Evolutionary conservation across 2,113 vertebrate species (phyloP), one percentile per base, ranked within the genome.

Genomic region (Pluvianellus socialis): DNA sequence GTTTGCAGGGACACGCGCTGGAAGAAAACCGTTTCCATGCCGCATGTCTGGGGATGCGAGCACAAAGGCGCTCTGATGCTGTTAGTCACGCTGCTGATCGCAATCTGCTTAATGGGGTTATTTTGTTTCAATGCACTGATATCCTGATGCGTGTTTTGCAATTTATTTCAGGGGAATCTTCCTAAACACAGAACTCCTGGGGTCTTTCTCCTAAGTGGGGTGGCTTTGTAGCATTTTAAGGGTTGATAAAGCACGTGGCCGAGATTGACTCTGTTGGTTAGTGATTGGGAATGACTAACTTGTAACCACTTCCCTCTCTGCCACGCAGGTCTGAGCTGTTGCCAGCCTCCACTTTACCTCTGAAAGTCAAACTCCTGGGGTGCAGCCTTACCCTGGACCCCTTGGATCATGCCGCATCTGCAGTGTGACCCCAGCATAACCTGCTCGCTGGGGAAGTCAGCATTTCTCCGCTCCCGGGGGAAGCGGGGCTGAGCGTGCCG

Each of bases 391-490:
- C 30, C 7, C 13, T 32, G 52, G 42, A 42, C 32, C 30, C 8
- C 5, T 1, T 0, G 4, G 40, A 33, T 65, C 14, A 3, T 2
- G 1, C 22, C 0, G 1, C 14, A 11, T 45, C 82, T 1, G 2
- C 45, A 50, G 42, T 7, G 24, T 88, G 85, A 86, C 72, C 58
- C 38, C 52, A 59, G 67, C 0, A 2, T 91, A 73, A 92, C 70
- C 77, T 79, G 38, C 30, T 75, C 0, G 2, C 44, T 49, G 68
- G 47, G 67, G 44, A 67, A 52, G 19, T 58, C 65, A 17, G 67
- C 23, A 2, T 35, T 65, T 28, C 18, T 21, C 18, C 20, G 27
- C 38, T 65, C 33, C 56, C 1, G 0, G 61, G 56, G 74, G 76
- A 33, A 79, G 42, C 52, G 44, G 52, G 70, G 27, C 65, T 86